Base-by-base conservation (phyloP, 2,113 vertebrate species). In the Chrysochloris asiatica region DNA sequence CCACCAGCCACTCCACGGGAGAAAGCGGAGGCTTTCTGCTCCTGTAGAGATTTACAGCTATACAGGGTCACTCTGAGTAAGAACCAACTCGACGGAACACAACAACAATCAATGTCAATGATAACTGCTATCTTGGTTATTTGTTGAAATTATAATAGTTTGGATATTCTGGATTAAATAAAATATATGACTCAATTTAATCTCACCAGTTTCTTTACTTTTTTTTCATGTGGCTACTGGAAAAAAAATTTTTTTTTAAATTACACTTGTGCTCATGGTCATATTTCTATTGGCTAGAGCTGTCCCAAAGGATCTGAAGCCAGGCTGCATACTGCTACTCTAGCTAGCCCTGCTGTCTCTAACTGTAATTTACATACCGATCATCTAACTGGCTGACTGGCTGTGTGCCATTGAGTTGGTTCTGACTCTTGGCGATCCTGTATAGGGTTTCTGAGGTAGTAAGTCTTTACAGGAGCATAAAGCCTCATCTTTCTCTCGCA, bases 171-270 rank as follows among this genome's bases (percentile, higher is more conserved):
- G 38, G 48, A 19, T 65, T 91, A 83, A 80, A 78, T 33, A 81
- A 83, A 38, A 79, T 63, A 52, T 30, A 52, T 30, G 65, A 73
- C 48, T 75, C 80, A 86, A 93, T 77, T 48, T n/a, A n/a, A 87
- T 71, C 83, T 87, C 56, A 92, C n/a, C 67, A 61, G 67, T 84
- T 61, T 77, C 41, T 14, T 76, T 85, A 36, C 50, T 88, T 88
- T 26, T 72, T 71, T 90, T 61, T n/a, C 84, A 88, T 50, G 61
- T 8, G 30, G 67, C 75, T 85, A 43, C 86, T 30, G 72, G 50
- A 13, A n/a, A n/a, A n/a, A n/a, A n/a, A 91, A 67, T 72, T 75
- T 7, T 56, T 76, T 54, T 54, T 12, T 3, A 6, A 76, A 59
- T 79, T 48, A 48, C 28, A 83, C 65, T 28, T 36, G 30, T 38